Conservation (phyloP, 2,797 vertebrate species). For the Rhodeus uyekii region DNA sequence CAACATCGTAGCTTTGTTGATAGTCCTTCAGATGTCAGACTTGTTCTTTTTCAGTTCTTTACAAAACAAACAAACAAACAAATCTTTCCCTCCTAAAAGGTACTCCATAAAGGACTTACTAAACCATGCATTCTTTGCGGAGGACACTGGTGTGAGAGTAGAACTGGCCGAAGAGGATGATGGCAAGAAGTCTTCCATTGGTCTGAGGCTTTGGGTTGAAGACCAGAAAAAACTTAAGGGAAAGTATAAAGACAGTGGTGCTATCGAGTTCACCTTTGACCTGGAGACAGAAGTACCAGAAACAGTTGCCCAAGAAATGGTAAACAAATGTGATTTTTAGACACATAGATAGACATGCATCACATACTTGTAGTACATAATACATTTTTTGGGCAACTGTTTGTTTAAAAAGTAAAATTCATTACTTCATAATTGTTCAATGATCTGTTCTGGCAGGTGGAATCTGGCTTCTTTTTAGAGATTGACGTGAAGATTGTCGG, state of each 20-base stretch:
- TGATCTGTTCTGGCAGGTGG: conserved; percentile 78
- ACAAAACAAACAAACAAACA: neutral
- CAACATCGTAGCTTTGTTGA: neutral
- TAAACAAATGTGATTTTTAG: conserved; percentile 56
- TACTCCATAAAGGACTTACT: conserved; percentile 97
- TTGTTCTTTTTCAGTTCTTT: neutral
- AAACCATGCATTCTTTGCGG: conserved; percentile 98
- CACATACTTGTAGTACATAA: neutral
- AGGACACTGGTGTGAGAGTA: conserved; percentile 97
- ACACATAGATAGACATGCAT: neutral
- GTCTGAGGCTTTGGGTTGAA: conserved; percentile 96
- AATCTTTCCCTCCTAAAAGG: conserved; percentile 70
- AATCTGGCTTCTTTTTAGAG: conserved; percentile 96
- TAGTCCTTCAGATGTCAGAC: neutral
- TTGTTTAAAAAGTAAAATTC: neutral
- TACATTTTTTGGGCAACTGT: neutral
- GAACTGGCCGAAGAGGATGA: conserved; percentile 98
- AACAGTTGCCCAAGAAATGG: conserved; percentile 99
- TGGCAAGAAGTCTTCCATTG: conserved; percentile 91
- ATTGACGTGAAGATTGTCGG: conserved; percentile 94
- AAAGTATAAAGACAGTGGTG: conserved; percentile 97
- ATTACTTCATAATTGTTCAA: neutral
- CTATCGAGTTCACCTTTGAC: conserved; percentile 97
- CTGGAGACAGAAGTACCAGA: conserved; percentile 92
- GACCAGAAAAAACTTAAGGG: conserved; percentile 97